Evolutionary conservation across 2,888 invertebrate species (phyloP).

Genomic region (Melipona bicolor): DNA sequence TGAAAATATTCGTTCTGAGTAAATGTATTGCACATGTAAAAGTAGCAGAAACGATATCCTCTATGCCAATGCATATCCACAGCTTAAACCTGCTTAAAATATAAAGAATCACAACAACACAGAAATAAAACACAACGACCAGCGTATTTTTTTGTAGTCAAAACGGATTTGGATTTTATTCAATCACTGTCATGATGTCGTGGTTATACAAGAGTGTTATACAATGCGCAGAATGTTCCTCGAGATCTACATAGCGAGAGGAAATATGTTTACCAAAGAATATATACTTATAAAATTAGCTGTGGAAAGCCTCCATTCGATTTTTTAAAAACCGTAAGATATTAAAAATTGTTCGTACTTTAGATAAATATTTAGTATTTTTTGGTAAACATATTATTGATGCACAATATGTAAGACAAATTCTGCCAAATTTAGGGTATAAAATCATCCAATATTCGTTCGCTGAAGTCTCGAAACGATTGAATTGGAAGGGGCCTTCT

Average conservation of each 20-base stretch:
- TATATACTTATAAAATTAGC: constrained; percentile 55
- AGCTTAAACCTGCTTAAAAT: constrained; percentile 63
- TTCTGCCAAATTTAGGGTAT: constrained; percentile 62
- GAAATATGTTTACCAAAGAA: constrained; percentile 80
- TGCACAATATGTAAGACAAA: constrained; percentile 69
- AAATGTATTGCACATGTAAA: constrained; percentile 45
- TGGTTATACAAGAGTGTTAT: constrained; percentile 82
- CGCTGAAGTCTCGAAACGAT: constrained; percentile 64
- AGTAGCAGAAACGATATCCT: constrained; percentile 45
- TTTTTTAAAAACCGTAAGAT: constrained; percentile 16
- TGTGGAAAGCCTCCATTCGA: constrained; percentile 7
- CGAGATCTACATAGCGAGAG: constrained; percentile 78
- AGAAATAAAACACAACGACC: constrained; percentile 81
- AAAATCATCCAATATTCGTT: constrained; percentile 65
- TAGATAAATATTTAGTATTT: constrained; percentile 36
- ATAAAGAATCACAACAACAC: constrained; percentile 72
- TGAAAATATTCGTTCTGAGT: constrained; percentile 21
- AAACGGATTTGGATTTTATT: constrained; percentile 83
- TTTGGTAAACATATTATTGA: constrained; percentile 77
- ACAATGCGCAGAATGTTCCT: constrained; percentile 80
- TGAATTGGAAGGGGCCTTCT: constrained; percentile 60
- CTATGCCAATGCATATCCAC: constrained; percentile 44
- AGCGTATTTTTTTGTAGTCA: constrained; percentile 75
- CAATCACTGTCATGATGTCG: constrained; percentile 80
- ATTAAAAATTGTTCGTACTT: constrained; percentile 43